These are phyloP conservation scores for Linurgus olivaceus DNA, from an alignment of 2,797 vertebrate species.

Conservation along the genomic window DNA sequence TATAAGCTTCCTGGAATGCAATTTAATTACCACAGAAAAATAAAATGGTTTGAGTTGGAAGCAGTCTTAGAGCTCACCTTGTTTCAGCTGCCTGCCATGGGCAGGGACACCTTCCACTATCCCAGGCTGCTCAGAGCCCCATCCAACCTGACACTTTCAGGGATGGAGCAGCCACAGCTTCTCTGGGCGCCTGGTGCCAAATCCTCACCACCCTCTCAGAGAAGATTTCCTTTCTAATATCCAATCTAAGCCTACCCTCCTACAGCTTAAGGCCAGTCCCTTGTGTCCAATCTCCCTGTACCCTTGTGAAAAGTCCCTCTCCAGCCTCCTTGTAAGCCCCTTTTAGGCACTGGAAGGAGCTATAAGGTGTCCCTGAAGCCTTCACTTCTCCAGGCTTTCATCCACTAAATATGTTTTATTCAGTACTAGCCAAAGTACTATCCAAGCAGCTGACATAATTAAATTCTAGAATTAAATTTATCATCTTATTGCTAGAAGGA, in stretches of 20 bases:
- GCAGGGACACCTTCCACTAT: not conserved
- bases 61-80: not conserved
- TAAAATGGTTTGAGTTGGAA: not conserved
- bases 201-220: not conserved
- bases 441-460: not conserved
- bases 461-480: not conserved
- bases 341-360: not conserved
- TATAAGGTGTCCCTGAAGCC: not conserved
- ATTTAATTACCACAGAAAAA: not conserved
- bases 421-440: not conserved
- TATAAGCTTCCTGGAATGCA: not conserved
- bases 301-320: not conserved
- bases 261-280: not conserved
- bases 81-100: not conserved
- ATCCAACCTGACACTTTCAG: not conserved
- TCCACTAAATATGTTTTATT: not conserved
- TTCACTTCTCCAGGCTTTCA: not conserved
- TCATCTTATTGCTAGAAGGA: not conserved
- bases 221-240: not conserved
- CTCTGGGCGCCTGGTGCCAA: not conserved
- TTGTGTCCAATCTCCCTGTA: rapidly evolving
- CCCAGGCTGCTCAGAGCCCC: not conserved
- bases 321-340: not conserved
- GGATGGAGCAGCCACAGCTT: not conserved
- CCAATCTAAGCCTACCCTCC: not conserved